These are phyloP conservation scores for Scatophagus argus DNA, from an alignment of 2,113 vertebrate genomes.

Conservation along the genomic window DNA sequence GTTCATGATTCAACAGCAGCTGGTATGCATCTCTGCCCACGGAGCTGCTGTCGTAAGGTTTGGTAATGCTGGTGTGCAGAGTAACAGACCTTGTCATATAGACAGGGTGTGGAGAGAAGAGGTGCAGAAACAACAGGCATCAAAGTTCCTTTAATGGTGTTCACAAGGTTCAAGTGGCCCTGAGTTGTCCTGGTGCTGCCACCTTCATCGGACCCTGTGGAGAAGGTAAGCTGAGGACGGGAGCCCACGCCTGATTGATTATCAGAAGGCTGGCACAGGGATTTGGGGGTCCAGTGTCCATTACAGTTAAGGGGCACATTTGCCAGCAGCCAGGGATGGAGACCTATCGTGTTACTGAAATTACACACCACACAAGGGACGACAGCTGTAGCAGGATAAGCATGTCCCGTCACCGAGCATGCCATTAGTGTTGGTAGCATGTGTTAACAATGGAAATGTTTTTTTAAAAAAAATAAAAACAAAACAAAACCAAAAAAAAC, in stretches of 20 bases:
- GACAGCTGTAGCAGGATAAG: constrained; percentile 84
- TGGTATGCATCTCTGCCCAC: constrained; percentile 54
- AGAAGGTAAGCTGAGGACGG: constrained; percentile 40
- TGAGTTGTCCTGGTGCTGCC: constrained; percentile 65
- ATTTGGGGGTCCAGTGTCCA: constrained; percentile 49
- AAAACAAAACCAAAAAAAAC: constrained; percentile 13
- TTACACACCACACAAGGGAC: constrained; percentile 72
- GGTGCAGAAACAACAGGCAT: constrained; percentile 74
- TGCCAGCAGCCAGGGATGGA: constrained; percentile 58
- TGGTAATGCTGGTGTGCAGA: constrained; percentile 67
- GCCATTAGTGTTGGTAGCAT: constrained; percentile 51
- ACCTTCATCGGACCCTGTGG: constrained; percentile 73
- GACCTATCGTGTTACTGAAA: constrained; percentile 83
- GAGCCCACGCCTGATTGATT: constrained; percentile 69
- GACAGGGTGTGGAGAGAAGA: constrained; percentile 81
- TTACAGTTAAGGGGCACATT: constrained; percentile 55
- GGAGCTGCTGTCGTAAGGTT: constrained; percentile 6
- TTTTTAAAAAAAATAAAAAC: too few relatives aligned
- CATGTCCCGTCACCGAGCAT: constrained; percentile 47
- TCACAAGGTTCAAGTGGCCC: constrained; percentile 53
- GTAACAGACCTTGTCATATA: constrained; percentile 69
- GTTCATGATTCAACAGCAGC: constrained; percentile 49
- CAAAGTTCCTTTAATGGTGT: constrained; percentile 70
- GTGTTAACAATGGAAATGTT: constrained; percentile 67
- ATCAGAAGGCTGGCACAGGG: constrained; percentile 60